Conservation (phyloP, 1,140 invertebrate species). For the Carposina sasakii region DNA sequence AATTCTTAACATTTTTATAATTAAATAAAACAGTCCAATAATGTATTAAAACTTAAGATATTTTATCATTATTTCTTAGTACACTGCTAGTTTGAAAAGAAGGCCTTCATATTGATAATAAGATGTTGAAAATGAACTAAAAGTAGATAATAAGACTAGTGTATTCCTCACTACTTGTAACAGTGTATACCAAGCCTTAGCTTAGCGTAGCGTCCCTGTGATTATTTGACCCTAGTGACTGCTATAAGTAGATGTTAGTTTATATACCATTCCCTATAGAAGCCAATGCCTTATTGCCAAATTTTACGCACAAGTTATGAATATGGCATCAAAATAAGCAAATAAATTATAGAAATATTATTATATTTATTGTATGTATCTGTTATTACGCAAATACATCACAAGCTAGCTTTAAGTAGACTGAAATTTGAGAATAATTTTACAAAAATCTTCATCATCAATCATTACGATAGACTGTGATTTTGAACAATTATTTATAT, state of each 20-base stretch:
- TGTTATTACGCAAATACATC: not conserved
- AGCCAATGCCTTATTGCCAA: constrained; percentile 27
- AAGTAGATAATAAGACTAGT: not conserved
- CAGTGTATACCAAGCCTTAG: not conserved
- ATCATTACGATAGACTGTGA: constrained; percentile 51
- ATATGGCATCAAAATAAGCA: constrained; percentile 9
- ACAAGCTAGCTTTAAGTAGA: not conserved
- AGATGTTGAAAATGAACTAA: constrained; percentile 1
- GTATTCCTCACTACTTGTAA: not conserved
- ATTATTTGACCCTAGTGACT: not conserved
- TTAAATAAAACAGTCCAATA: not conserved
- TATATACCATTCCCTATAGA: not conserved
- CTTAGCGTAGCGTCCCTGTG: not conserved
- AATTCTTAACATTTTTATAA: too few relatives aligned
- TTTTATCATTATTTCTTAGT: constrained; percentile 9
- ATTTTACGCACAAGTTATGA: constrained; percentile 19
- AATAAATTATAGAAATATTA: not conserved
- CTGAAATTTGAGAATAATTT: too few relatives aligned
- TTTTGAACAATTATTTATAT: constrained; percentile 59
- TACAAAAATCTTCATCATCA: constrained; percentile 13
- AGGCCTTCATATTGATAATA: constrained; percentile 23
- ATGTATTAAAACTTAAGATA: not conserved
- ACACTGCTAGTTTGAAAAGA: constrained; percentile 18
- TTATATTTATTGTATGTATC: not conserved
- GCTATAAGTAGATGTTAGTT: too few relatives aligned